These are phyloP conservation scores for Endotricha flammealis DNA, from an alignment of 2,888 invertebrate genomes.

Conservation along the genomic window DNA sequence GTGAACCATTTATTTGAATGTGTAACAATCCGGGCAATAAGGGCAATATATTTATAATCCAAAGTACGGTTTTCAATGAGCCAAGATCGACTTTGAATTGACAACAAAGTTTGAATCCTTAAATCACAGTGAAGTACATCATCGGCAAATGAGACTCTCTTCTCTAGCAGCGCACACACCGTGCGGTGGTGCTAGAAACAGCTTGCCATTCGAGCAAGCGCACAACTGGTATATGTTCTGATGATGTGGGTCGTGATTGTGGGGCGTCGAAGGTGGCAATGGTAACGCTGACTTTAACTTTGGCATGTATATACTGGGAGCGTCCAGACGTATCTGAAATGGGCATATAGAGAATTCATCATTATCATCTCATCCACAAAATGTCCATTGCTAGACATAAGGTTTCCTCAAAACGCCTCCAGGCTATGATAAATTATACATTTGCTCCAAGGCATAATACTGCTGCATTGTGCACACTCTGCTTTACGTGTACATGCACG, in stretches of 20 bases:
- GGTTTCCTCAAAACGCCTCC: too few relatives aligned
- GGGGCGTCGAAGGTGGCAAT: constrained; percentile 67
- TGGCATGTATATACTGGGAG: constrained; percentile 81
- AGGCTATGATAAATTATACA: too few relatives aligned
- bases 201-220: constrained; percentile 92
- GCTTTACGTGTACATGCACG: too few relatives aligned
- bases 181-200: constrained; percentile 91
- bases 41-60: too few relatives aligned
- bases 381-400: too few relatives aligned
- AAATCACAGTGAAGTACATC: constrained; percentile 38
- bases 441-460: too few relatives aligned
- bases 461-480: too few relatives aligned
- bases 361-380: too few relatives aligned
- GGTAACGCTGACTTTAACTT: constrained; percentile 81
- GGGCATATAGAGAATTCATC: too few relatives aligned
- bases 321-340: constrained; percentile 81
- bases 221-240: constrained; percentile 92
- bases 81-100: too few relatives aligned
- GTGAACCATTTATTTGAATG: too few relatives aligned
- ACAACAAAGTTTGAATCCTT: constrained; percentile 17
- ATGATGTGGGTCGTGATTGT: constrained; percentile 73
- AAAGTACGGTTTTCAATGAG: constrained; percentile 14
- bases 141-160: constrained; percentile 75
- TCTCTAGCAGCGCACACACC: constrained; percentile 84
- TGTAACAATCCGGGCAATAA: too few relatives aligned